Base-by-base conservation (phyloP, 2,888 invertebrate genomes). In the Watsonalla cultraria region DNA sequence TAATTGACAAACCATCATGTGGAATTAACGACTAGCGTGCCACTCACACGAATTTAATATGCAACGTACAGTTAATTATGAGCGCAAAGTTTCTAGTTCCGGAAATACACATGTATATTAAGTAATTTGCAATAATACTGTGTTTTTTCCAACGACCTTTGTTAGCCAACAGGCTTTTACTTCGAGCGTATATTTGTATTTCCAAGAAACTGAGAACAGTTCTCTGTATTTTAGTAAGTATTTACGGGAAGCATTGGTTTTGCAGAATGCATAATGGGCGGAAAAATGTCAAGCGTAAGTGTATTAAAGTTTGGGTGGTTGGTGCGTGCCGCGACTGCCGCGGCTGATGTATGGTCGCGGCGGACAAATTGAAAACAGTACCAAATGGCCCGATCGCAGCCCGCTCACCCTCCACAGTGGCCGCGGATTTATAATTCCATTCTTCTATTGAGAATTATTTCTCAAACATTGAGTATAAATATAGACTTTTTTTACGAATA, bases 231-330 rank as follows among this genome's bases (percentile, higher is more conserved):
- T 72, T 62, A 61, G 77, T 65, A 70, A 58, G 62, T 82, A 80
- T 78, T 81, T 74, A 77, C 75, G 68, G 75, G 76, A 78, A 72
- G 72, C 75, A 80, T 82, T 76, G 83, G 76, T 78, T 81, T 76
- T 79, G 70, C 73, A 72, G 80, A 85, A 85, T 85, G 84, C 80
- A 84, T 84, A 85, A 86, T 86, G 78, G 78, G 70, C 71, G 85
- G 80, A 82, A 86, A 86, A 86, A 86, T 84, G 86, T 86, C 86
- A 84, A 70, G 66, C 76, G 79, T 85, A 84, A 86, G 85, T 84
- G 84, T 86, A 85, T 85, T 88, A 85, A 82, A 83, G 80, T 82
- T 76, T 78, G 81, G 79, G 74, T 66, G 62, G 67, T 49, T 49
- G 72, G 78, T 76, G 81, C 78, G 78, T 76, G 78, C 81, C 78